Evolutionary conservation across 2,888 invertebrate genomes (phyloP), one percentile per base, ranked within the genome.

Genomic region (Orthosia gothica): DNA sequence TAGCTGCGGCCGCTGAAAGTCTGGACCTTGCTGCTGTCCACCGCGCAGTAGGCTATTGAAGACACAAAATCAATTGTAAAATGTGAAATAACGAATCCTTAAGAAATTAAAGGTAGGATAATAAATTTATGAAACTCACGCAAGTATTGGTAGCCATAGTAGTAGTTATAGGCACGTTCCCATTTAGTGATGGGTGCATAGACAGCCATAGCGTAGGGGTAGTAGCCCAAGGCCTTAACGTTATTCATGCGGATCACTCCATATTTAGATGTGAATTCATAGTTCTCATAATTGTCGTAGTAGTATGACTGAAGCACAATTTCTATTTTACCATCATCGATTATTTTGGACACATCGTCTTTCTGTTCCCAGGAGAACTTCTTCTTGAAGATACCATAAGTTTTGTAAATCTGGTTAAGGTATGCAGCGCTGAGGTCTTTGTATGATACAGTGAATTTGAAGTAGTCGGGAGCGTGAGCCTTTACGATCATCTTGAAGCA

Each of bases 1-100:
- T 97, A 98, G 65, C 96, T 96, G 55, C 96, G 97, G 88, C 97
- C 97, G 92, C 98, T 98, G 92, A 98, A 98, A 2, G 98, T 98
- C 83, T 94, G 96, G 65, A 97, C 95, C 70, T 93, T 93, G 66
- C 93, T 96, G 59, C 95, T 93, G 82, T 98, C 98, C 57, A 98
- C 91, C 5, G 97, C 94, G 88, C 98, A 98, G 85, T 94, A 95
- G 3, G 97, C 98, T 98, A 91, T 76, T 20, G n/a, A 11, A 57
- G 40, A 9, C 40, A 40, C 7, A 55, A 52, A 57, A 15, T 7
- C 2, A 4, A 12, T 3, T 40, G 40, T 3, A 9, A 55, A 12
- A 2, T 40, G 40, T 3, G 40, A 55, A 18, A 26, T 57, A 23
- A 45, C 58, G 5, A 15, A 7, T 2, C 16, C 2, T 50, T 40